Percentiles rank a stretch among this genome's conserved stretches.
Conservation (phyloP, 2,113 vertebrate species). For the Brevimyrus niger region DNA sequence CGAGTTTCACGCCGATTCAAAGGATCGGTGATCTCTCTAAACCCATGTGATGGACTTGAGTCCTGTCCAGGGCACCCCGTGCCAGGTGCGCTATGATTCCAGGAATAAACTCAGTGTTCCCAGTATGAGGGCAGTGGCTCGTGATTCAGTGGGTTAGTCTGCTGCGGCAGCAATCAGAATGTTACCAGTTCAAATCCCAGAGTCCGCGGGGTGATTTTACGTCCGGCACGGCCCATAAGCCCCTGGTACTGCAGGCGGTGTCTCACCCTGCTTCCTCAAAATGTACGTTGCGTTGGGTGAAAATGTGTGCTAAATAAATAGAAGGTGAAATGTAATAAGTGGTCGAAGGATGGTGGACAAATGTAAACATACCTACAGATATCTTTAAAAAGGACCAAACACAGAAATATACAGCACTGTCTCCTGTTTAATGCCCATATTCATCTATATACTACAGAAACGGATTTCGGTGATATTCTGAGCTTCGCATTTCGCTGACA, state of each 20-base stretch:
- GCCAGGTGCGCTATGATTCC: neutral
- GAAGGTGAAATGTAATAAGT: neutral
- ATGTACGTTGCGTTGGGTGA: neutral
- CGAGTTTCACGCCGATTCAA: neutral
- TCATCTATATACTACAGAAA: neutral
- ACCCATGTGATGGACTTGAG: neutral
- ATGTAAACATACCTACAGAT: neutral
- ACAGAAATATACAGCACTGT: neutral
- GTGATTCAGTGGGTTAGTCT: neutral
- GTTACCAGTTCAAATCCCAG: neutral
- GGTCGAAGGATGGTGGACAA: neutral
- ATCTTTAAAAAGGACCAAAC: neutral
- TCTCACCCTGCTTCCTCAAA: neutral
- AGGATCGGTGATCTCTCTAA: neutral
- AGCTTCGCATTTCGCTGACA: neutral
- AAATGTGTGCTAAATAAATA: neutral
- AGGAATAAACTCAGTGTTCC: neutral
- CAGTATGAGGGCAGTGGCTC: neutral
- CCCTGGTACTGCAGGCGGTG: neutral
- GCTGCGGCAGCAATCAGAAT: neutral
- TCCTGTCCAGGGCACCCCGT: neutral
- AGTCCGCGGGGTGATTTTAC: neutral
- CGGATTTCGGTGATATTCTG: neutral
- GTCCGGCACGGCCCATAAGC: neutral
- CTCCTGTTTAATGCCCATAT: neutral